phyloP scores from a whole-genome alignment of 2,888 invertebrate species.

The Synanthedon andrenaeformis region DNA sequence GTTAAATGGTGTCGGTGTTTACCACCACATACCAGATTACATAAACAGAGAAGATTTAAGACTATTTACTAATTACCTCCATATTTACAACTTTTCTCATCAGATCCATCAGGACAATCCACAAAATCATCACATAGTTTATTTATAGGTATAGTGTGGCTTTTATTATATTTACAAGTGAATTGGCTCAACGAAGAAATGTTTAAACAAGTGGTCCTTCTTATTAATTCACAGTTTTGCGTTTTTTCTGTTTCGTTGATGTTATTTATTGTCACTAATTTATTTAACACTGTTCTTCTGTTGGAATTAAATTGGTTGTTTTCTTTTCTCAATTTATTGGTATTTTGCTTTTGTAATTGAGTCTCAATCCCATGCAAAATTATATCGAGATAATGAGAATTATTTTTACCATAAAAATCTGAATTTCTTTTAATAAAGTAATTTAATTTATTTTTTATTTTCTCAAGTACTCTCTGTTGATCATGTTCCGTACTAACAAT shows the following conservation, averaged over 20 bases:
- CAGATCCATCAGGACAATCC: constrained; percentile 36
- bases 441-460: constrained; percentile 15
- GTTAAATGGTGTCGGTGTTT: too few relatives aligned
- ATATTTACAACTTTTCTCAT: constrained; percentile 35
- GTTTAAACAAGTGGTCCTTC: constrained; percentile 23
- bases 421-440: not conserved
- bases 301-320: not conserved
- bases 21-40: too few relatives aligned
- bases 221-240: constrained; percentile 14
- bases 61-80: constrained; percentile 22
- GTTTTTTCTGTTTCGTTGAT: constrained; percentile 1
- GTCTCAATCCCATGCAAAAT: constrained; percentile 3
- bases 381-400: constrained; percentile 5
- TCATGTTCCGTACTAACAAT: constrained; percentile 16
- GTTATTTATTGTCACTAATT: not conserved
- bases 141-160: constrained; percentile 20
- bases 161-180: constrained; percentile 24
- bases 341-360: not conserved
- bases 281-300: too few relatives aligned
- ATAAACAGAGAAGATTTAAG: too few relatives aligned
- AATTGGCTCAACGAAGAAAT: constrained; percentile 29
- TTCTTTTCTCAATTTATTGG: not conserved
- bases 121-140: constrained; percentile 36
- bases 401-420: not conserved
- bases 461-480: constrained; percentile 18